A percentile compares a stretch with the other conserved stretches of the same genome.
Evolutionary conservation across 2,888 invertebrate species (phyloP).

Genomic region (Strigamia maritima): DNA sequence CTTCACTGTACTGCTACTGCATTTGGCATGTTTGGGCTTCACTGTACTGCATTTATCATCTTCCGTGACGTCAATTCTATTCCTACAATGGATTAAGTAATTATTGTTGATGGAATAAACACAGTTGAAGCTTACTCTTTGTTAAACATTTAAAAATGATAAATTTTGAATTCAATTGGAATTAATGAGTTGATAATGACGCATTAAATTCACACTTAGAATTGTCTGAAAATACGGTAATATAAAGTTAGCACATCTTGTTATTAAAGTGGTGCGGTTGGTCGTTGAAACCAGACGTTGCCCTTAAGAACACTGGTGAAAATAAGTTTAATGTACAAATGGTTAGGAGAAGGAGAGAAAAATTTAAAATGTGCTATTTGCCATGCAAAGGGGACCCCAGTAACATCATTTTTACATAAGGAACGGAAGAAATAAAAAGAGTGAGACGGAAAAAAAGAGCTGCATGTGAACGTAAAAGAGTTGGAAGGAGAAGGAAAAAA

Average conservation of each 20-base stretch:
- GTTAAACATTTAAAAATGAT: too few species aligned
- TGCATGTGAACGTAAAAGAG: neutral
- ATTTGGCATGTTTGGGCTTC: too few species aligned
- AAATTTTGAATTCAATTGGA: too few species aligned
- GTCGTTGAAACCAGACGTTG: neutral
- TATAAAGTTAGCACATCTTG: neutral
- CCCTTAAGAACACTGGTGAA: neutral
- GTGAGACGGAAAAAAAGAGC: neutral
- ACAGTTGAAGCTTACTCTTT: too few species aligned
- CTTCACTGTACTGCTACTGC: too few species aligned
- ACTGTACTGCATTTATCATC: too few species aligned
- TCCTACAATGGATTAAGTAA: too few species aligned
- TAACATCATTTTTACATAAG: constrained; percentile 13
- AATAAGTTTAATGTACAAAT: constrained; percentile 15
- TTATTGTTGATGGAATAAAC: too few species aligned
- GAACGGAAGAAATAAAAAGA: constrained; percentile 6
- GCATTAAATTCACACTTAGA: too few species aligned
- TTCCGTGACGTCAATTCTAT: too few species aligned
- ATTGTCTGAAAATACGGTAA: too few species aligned
- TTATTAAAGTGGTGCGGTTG: neutral
- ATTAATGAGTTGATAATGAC: too few species aligned
- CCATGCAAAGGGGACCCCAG: neutral
- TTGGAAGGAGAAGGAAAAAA: neutral
- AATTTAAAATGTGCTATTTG: constrained; percentile 8
- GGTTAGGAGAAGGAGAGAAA: neutral